Evolutionary conservation across 2,888 invertebrate genomes (phyloP).

Genomic region (Loripinus fragilis): DNA sequence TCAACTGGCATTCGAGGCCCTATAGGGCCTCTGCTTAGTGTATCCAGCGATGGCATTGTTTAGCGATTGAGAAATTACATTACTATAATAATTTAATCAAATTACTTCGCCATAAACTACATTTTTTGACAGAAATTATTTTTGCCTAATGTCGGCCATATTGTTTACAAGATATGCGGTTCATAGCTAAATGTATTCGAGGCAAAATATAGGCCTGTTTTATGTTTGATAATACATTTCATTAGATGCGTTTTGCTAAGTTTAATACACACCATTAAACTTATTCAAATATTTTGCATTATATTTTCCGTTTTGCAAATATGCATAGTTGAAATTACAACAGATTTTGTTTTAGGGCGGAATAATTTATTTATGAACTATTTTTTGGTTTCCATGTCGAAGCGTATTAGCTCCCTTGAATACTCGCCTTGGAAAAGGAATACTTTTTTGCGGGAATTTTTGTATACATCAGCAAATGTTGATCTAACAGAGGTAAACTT

Average conservation of each 20-base stretch:
- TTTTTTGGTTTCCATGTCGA: conserved; percentile 40
- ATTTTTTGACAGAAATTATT: neutral
- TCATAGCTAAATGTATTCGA: neutral
- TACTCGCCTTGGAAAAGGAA: neutral
- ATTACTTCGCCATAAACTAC: neutral
- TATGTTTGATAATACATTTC: too few relatives aligned
- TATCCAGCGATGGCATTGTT: conserved; percentile 64
- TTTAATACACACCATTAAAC: too few relatives aligned
- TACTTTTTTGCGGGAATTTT: neutral
- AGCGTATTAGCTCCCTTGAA: conserved; percentile 43
- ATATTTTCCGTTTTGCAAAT: too few relatives aligned
- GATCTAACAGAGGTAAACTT: too few relatives aligned
- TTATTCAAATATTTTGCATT: too few relatives aligned
- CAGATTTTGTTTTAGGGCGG: too few relatives aligned
- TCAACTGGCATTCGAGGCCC: conserved; percentile 45
- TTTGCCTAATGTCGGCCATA: conserved; percentile 6
- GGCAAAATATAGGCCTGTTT: neutral
- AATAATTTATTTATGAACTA: neutral
- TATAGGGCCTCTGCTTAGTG: conserved; percentile 63
- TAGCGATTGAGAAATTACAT: neutral
- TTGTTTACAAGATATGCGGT: conserved; percentile 5
- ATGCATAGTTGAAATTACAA: too few relatives aligned
- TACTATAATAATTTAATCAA: neutral
- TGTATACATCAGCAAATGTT: too few relatives aligned
- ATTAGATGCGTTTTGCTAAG: too few relatives aligned